Percentiles rank a stretch among this genome's conserved stretches.
phyloP scores from a whole-genome alignment of 2,888 invertebrate species.

The Frankliniella intonsa region DNA sequence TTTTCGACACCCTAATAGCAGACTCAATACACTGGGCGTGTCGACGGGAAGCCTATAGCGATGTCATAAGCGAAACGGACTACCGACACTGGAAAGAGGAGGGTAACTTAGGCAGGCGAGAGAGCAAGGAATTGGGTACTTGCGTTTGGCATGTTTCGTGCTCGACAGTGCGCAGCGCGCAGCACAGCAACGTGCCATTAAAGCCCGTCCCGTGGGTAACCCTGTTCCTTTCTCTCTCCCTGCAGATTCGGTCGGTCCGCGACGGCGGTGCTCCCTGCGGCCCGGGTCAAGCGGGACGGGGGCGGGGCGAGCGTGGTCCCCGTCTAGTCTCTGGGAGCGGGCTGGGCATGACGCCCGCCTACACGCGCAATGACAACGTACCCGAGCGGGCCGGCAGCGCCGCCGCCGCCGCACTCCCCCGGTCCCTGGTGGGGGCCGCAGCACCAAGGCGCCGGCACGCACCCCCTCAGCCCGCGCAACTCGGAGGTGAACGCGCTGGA shows the following conservation, averaged over 20 bases:
- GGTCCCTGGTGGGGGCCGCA: no score
- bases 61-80: neutral
- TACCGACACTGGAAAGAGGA: neutral
- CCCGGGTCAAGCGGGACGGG: neutral
- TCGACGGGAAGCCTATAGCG: no score
- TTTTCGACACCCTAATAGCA: no score
- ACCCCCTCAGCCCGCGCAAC: slow-evolving; percentile 54
- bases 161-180: neutral
- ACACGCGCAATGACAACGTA: neutral
- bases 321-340: neutral
- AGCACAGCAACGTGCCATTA: neutral
- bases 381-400: neutral
- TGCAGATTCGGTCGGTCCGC: neutral
- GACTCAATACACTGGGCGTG: no score
- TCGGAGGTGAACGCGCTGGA: slow-evolving; percentile 82
- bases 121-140: neutral
- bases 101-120: neutral
- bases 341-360: neutral
- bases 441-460: neutral
- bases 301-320: neutral
- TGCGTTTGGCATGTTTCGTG: no score
- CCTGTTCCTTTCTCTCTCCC: slow-evolving; percentile 5
- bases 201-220: neutral
- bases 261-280: neutral
- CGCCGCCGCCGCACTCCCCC: neutral